Base-by-base conservation (phyloP, 2,113 vertebrate species). In the Sinosuthora webbiana region DNA sequence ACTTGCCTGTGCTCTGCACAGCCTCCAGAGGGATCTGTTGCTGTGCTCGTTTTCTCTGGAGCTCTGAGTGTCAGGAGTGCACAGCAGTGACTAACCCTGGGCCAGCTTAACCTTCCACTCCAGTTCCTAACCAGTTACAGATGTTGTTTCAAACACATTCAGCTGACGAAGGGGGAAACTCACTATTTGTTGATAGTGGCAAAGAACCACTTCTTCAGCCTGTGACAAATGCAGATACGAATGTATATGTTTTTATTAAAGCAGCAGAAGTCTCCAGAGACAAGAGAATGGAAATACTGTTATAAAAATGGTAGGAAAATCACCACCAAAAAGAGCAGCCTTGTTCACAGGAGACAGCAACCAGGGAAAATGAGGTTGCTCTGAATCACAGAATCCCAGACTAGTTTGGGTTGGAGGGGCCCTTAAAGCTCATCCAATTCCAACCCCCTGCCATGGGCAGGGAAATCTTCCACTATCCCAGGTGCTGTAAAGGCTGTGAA, bases 181-280 rank as follows among this genome's bases (percentile, higher is more conserved):
- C 59, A 11, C 63, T 45, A 10, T 80, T 89, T 92, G 89, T 90
- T 95, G 84, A 15, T 65, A 12, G 28, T 75, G 94, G 91, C 95
- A 24, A 7, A 83, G 90, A 94, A 83, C 83, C 91, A 35, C 76
- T 56, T 73, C 56, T 89, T 27, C 62, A 95, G 84, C 92, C n/a
- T 52, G 42, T 65, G 93, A 86, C 65, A 83, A 31, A 76, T 13
- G 25, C 68, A 93, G 70, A 83, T 59, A 57, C 7, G 25, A 95
- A 81, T 14, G 27, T 63, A 4, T 31, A 20, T 68, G 15, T 76
- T 59, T 92, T 68, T 56, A 20, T 52, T 49, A 56, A 87, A 90
- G 70, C 79, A 56, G 71, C 19, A 7, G 41, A 78, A 89, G 7
- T 42, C 65, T 95, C 93, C 31, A 9, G 88, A 85, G 88, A 91